Conservation (phyloP, 2,797 vertebrate species). For the Scyliorhinus canicula region DNA sequence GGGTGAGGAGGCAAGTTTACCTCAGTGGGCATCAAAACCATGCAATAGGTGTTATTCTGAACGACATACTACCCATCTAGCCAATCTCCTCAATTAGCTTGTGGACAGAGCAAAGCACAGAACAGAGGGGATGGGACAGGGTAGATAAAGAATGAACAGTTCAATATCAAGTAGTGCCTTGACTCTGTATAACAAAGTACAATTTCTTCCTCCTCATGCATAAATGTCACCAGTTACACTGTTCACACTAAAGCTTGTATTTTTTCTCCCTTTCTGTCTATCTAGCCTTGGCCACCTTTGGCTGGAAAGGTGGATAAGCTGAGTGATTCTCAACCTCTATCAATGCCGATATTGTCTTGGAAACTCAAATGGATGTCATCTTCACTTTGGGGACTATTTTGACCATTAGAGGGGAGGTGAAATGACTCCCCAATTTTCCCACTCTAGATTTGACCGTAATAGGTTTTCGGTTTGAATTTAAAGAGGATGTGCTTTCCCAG, state of each 20-base stretch:
- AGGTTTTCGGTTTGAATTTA: too few species aligned
- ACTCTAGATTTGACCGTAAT: too few species aligned
- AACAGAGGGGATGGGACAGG: background rate
- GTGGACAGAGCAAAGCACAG: background rate
- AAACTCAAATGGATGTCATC: background rate
- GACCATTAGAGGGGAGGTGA: too few species aligned
- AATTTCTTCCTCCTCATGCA: background rate
- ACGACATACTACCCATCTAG: too few species aligned
- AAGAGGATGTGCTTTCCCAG: too few species aligned
- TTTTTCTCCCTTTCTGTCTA: background rate
- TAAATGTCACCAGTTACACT: background rate
- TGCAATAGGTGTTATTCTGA: too few species aligned
- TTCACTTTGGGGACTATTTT: background rate
- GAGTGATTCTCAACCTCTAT: too few species aligned
- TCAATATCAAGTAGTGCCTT: background rate
- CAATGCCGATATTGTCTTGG: background rate
- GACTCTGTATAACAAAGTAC: background rate
- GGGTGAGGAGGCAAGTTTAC: too few species aligned
- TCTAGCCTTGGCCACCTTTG: background rate
- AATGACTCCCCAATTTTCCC: too few species aligned
- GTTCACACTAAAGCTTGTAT: background rate
- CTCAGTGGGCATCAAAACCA: too few species aligned
- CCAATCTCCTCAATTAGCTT: too few species aligned
- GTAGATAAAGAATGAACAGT: background rate
- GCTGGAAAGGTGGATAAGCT: background rate